Evolutionary conservation across 2,888 invertebrate genomes (phyloP).

Genomic region (Pseudeuparius sepicola): DNA sequence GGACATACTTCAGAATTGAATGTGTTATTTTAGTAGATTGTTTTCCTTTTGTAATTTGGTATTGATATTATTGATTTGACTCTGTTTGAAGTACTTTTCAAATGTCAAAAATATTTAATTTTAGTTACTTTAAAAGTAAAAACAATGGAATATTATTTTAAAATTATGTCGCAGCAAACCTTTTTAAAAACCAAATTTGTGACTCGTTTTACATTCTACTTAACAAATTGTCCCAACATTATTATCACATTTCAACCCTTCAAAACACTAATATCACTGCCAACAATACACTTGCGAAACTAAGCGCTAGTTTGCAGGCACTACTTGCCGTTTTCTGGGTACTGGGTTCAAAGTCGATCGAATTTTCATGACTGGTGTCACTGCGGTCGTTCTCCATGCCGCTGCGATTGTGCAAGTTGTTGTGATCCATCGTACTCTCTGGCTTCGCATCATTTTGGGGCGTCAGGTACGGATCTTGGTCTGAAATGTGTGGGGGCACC

Average conservation of each 20-base stretch:
- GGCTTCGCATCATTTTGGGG: conserved; percentile 20
- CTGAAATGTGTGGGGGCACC: conserved; percentile 16
- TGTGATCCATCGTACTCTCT: too few species aligned
- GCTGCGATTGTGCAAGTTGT: too few species aligned
- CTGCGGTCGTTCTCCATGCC: too few species aligned
- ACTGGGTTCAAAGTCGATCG: too few species aligned
- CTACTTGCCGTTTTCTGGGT: conserved; percentile 6
- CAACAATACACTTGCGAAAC: conserved; percentile 9
- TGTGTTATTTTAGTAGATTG: too few species aligned
- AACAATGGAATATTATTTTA: conserved; percentile 6
- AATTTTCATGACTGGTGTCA: too few species aligned
- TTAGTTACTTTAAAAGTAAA: conserved; percentile 6
- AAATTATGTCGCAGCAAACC: conserved; percentile 6
- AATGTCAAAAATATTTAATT: conserved; percentile 6
- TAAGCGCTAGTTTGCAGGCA: conserved; percentile 7
- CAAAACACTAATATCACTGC: conserved; percentile 10
- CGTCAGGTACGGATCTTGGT: conserved; percentile 22
- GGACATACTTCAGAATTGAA: too few species aligned
- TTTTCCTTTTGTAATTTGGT: too few species aligned
- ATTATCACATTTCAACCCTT: conserved; percentile 4
- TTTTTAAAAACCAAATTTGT: conserved; percentile 4
- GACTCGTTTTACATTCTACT: conserved; percentile 6
- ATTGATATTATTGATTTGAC: too few species aligned
- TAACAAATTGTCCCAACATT: conserved; percentile 6
- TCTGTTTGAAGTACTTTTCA: too few species aligned